Evolutionary conservation across 2,113 vertebrate species (phyloP).

Genomic region (Urocolius indicus): DNA sequence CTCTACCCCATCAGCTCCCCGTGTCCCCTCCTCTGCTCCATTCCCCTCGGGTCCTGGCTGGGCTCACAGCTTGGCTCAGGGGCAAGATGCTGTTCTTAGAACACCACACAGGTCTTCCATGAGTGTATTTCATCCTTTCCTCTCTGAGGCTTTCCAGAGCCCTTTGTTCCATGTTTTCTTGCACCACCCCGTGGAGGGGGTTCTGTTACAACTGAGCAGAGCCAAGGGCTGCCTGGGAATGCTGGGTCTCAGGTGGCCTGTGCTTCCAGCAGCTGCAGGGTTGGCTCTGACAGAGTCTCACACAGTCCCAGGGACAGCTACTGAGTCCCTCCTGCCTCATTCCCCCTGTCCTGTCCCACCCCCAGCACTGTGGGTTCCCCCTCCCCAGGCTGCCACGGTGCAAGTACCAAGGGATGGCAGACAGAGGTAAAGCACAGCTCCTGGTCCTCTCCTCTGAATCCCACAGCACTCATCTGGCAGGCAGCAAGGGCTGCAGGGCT

Average conservation of each 20-base stretch:
- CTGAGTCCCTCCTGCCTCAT: background rate
- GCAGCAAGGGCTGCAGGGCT: background rate
- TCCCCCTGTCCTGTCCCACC: background rate
- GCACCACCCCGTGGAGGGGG: background rate
- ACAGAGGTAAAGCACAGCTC: background rate
- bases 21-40: background rate
- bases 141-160: background rate
- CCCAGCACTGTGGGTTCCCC: background rate
- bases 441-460: background rate
- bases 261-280: background rate
- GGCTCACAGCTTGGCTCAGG: accelerated
- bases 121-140: background rate
- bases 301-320: background rate
- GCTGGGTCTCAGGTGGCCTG: background rate
- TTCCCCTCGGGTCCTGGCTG: background rate
- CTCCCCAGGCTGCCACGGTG: accelerated
- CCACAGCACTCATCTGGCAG: background rate
- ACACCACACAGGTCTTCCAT: background rate
- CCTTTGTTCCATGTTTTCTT: background rate
- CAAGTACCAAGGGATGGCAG: background rate
- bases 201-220: background rate
- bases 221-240: background rate
- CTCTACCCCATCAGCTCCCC: background rate
- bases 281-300: background rate
- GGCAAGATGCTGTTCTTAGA: background rate